Base-by-base conservation (phyloP, 2,113 vertebrate genomes). In the Pedionomus torquatus region DNA sequence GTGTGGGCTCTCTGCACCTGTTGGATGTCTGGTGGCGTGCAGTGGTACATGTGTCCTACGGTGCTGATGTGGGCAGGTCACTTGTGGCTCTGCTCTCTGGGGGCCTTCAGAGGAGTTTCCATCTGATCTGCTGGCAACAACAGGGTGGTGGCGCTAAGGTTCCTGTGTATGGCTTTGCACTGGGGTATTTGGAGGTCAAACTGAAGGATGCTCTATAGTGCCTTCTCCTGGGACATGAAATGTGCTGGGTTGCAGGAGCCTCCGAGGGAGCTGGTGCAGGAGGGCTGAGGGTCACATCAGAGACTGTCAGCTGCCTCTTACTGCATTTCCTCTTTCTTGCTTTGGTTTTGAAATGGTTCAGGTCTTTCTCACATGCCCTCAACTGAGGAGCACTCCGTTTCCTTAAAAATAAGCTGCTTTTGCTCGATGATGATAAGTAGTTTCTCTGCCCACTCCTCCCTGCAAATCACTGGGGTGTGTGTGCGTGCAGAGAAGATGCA, bases 401-500 rank as follows among this genome's bases (percentile, higher is more conserved):
- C n/a, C 74, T 60, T 31, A 31, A 68, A 69, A 51, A n/a, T 18
- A 28, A 68, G 44, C 17, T 44, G 54, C 64, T 78, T 35, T 49
- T 20, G 44, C 46, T 7, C 4, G 7, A 17, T 13, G 64, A 23
- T 3, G 26, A 41, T 3, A 5, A 48, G 54, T 11, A 13, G 33
- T 20, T 52, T 26, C 39, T 43, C 43, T 49, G 43, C 51, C 30
- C 3, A 1, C 31, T 46, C 51, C 23, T 28, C 35, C 35, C 63
- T 25, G 31, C 26, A 17, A 33, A 68, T 19, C 44, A 13, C 63
- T 5, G 16, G 30, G 16, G 30, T 37, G 61, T 1, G 7, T 17
- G 28, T 3, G 4, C 2, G 23, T 10, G n/a, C 5, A 0, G 43
- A 18, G n/a, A 14, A n/a, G 60, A 52, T 8, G 51, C 6, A 1